These are phyloP conservation scores for Schizopygopsis malacanthus DNA, from an alignment of 2,797 vertebrate genomes.

Conservation along the genomic window DNA sequence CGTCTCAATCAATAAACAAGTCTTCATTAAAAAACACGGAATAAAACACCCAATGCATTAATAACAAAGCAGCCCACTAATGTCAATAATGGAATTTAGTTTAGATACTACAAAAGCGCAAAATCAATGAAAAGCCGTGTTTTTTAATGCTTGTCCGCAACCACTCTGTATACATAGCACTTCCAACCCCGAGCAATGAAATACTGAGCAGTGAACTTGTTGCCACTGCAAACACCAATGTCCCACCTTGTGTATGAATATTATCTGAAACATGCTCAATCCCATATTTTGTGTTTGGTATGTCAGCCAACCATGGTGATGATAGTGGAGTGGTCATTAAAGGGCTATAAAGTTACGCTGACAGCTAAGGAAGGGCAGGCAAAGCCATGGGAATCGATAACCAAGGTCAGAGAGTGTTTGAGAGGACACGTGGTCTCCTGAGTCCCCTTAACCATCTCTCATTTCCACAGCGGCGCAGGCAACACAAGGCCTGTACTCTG, in stretches of 20 bases:
- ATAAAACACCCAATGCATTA: neutral
- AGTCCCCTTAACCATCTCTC: constrained; percentile 37
- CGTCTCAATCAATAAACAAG: constrained; percentile 41
- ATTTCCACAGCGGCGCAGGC: constrained; percentile 5
- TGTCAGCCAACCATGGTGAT: constrained; percentile 26
- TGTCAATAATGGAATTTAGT: constrained; percentile 39
- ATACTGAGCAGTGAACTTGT: neutral
- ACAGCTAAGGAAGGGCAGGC: constrained; percentile 32
- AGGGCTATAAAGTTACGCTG: constrained; percentile 51
- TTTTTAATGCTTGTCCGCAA: constrained; percentile 15
- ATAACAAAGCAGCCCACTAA: constrained; percentile 3
- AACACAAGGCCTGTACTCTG: neutral
- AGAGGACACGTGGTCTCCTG: constrained; percentile 38
- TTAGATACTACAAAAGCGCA: constrained; percentile 38
- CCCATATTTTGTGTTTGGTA: constrained; percentile 20
- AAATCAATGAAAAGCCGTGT: constrained; percentile 14
- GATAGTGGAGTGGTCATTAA: constrained; percentile 20
- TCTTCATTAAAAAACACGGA: constrained; percentile 16
- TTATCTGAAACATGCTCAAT: constrained; percentile 13
- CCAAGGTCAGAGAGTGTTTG: constrained; percentile 48
- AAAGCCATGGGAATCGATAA: constrained; percentile 39
- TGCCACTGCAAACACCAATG: constrained; percentile 22
- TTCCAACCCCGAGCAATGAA: neutral
- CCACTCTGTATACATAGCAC: constrained; percentile 10
- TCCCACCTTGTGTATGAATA: constrained; percentile 12